phyloP scores from a whole-genome alignment of 2,888 invertebrate species.

The Synanthedon andrenaeformis region DNA sequence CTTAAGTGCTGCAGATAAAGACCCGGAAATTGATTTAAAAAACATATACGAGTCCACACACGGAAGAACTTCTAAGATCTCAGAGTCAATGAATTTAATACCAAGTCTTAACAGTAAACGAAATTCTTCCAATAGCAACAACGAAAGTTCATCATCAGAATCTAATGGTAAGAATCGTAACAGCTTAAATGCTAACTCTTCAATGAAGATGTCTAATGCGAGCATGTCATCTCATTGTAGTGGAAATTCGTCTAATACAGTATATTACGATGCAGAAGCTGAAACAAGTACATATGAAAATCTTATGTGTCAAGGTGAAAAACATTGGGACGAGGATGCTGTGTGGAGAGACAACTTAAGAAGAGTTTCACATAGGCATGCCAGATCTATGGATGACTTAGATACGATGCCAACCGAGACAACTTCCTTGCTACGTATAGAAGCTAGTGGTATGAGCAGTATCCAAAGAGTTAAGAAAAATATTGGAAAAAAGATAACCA shows the following conservation, averaged over 20 bases:
- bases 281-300: constrained; percentile 58
- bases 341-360: constrained; percentile 85
- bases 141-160: constrained; percentile 33
- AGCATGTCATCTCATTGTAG: constrained; percentile 65
- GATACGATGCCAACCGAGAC: constrained; percentile 58
- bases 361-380: constrained; percentile 83
- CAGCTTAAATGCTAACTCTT: constrained; percentile 26
- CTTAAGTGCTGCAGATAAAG: constrained; percentile 75
- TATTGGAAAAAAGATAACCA: constrained; percentile 59
- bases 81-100: constrained; percentile 62
- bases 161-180: constrained; percentile 21
- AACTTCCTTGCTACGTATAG: constrained; percentile 26
- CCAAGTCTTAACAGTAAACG: constrained; percentile 63
- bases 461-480: constrained; percentile 55
- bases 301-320: constrained; percentile 72
- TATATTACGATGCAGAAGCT: constrained; percentile 60
- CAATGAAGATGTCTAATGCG: constrained; percentile 47
- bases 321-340: constrained; percentile 86
- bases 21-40: constrained; percentile 75
- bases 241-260: constrained; percentile 60
- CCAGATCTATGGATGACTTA: constrained; percentile 85
- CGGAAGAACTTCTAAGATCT: constrained; percentile 69
- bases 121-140: constrained; percentile 28
- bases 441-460: constrained; percentile 46
- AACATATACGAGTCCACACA: constrained; percentile 80